phyloP scores from a whole-genome alignment of 2,797 vertebrate species.

The Halcyon chelicuti region DNA sequence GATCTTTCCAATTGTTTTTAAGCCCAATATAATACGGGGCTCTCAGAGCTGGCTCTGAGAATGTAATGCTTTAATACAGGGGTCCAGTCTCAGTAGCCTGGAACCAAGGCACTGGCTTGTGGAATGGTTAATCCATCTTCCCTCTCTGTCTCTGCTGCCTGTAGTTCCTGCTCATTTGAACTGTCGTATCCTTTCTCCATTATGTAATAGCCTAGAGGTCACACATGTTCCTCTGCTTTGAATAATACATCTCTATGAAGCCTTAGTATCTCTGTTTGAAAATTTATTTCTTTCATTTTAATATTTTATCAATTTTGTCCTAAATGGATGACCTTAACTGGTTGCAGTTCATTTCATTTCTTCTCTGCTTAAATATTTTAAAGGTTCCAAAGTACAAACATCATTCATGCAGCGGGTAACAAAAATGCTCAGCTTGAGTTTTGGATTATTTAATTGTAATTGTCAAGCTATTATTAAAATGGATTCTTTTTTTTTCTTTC shows the following conservation, averaged over 20 bases:
- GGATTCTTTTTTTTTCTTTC: constrained; percentile 16
- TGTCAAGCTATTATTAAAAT: constrained; percentile 64
- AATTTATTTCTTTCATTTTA: constrained; percentile 84
- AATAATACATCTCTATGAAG: constrained; percentile 80
- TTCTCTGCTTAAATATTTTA: constrained; percentile 83
- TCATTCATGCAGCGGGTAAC: constrained; percentile 67
- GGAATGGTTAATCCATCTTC: constrained; percentile 29
- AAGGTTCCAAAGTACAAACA: constrained; percentile 78
- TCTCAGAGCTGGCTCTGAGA: background rate
- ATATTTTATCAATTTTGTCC: constrained; percentile 85
- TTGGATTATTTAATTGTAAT: constrained; percentile 75
- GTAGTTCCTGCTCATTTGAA: constrained; percentile 61
- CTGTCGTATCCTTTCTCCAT: constrained; percentile 66
- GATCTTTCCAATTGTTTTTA: background rate
- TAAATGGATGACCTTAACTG: constrained; percentile 84
- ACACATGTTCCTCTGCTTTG: constrained; percentile 69
- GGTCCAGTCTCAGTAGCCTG: background rate
- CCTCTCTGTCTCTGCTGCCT: constrained; percentile 25
- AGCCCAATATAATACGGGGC: background rate
- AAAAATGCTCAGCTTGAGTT: constrained; percentile 68
- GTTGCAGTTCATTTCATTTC: constrained; percentile 81
- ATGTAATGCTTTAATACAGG: background rate
- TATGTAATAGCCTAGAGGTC: constrained; percentile 78
- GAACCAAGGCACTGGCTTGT: background rate
- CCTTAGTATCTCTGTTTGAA: constrained; percentile 74